Base-by-base conservation (phyloP, 2,797 vertebrate species). In the Meda fulgida region DNA sequence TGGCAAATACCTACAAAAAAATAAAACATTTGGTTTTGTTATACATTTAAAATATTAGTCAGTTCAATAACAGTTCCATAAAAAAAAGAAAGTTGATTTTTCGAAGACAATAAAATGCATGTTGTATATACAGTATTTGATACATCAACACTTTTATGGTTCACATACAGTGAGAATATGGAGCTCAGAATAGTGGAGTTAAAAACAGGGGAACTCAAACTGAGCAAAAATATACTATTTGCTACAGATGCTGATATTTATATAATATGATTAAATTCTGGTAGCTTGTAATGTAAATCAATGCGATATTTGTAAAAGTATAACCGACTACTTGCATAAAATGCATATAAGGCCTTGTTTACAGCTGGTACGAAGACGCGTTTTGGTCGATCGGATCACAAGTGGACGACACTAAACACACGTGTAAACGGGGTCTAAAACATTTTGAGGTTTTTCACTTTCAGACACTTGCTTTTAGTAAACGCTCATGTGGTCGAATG, bases 1-100 rank as follows among this genome's bases (percentile, higher is more conserved):
- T 90, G 98, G 98, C 91, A 99, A 96, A 91, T 99, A 99, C 98
- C 98, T 99, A 48, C 14, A 48, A 48, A 16, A 14, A 19, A 55
- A 71, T 13, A 3, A 14, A 81, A 53, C 13, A 26, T n/a, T 10
- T 43, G 2, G 5, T 43, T 55, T 1, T 36, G 5, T 34, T 48
- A 67, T 36, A 10, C 31, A 60, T 53, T 29, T 29, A 29, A 63
- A 63, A 29, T 63, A 7, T n/a, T 11, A 58, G 23, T 23, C 1
- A n/a, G n/a, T n/a, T n/a, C n/a, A n/a, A n/a, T n/a, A n/a, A n/a
- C n/a, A n/a, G n/a, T n/a, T n/a, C n/a, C n/a, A n/a, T n/a, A n/a
- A n/a, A n/a, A n/a, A n/a, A n/a, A n/a, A n/a, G n/a, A n/a, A n/a
- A n/a, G n/a, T n/a, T n/a, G n/a, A n/a, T n/a, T n/a, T n/a, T n/a